Conservation (phyloP, 2,113 vertebrate genomes). For the Oreamnos americanus region DNA sequence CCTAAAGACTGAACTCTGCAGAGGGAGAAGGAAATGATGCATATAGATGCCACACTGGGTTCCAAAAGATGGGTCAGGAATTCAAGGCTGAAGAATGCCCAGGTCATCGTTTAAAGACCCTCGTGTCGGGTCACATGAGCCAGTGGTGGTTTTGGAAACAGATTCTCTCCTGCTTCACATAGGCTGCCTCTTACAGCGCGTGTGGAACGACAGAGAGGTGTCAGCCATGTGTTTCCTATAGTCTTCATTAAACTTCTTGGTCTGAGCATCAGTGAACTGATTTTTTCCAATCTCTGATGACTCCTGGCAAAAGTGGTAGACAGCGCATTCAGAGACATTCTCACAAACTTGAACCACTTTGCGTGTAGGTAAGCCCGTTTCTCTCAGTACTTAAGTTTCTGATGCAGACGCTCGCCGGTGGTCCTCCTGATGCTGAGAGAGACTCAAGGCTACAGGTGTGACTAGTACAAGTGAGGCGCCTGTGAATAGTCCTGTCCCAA, state of each 20-base stretch:
- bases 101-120: not conserved
- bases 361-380: not conserved
- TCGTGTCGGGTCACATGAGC: not conserved
- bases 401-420: not conserved
- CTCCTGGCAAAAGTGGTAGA: conserved; percentile 71
- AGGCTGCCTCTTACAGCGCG: conserved; percentile 8
- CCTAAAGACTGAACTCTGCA: not conserved
- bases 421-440: not conserved
- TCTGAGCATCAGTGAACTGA: conserved; percentile 87
- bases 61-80: not conserved
- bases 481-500: not conserved
- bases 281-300: conserved; percentile 89
- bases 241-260: conserved; percentile 81
- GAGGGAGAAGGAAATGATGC: not conserved
- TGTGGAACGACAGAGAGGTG: conserved; percentile 70
- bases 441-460: not conserved
- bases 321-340: not conserved
- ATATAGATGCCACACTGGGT: not conserved
- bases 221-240: conserved; percentile 75
- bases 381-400: not conserved
- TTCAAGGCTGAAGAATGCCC: not conserved
- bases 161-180: not conserved
- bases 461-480: not conserved
- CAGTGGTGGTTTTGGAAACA: not conserved
- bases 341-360: not conserved